Evolutionary conservation across 2,888 invertebrate genomes (phyloP), one percentile per base, ranked within the genome.

Genomic region (Xestobium rufovillosum): DNA sequence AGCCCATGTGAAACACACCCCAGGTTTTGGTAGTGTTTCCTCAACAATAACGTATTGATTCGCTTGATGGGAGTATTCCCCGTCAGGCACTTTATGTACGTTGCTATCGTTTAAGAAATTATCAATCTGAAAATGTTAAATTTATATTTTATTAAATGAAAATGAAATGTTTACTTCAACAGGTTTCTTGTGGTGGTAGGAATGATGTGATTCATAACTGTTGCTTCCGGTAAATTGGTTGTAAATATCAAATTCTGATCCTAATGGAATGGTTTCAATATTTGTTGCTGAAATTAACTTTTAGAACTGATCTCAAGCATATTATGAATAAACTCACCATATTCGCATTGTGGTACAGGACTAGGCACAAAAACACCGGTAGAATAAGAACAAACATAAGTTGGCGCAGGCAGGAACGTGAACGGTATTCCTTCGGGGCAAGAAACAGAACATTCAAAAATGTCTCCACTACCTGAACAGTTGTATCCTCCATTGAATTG

Each of bases 1-100:
- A 14, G 80, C 79, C 90, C 90, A 91, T 2, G 80, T 77, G 36
- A 82, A 75, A 52, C 91, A 91, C 8, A 75, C 71, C 0, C 83
- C 82, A 0, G 80, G 73, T 49, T 73, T 73, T 0, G 82, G 80
- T 4, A 52, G 52, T 14, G 49, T 55, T 16, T 52, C 43, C 36
- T 60, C 52, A 8, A 61, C 44, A 12, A 48, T 40, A n/a, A 50
- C 36, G 14, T 49, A 13, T 14, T 48, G 42, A 34, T 47, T 35
- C 23, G 43, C 44, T 3, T 36, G 31, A 25, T 31, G 26, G 3
- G 36, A 36, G 27, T 41, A 46, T 12, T 37, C 28, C 13, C 31
- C 37, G 2, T 29, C 14, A 2, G 43, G 42, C 2, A 38, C 27
- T 32, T 13, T n/a, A n/a, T 35, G 16, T 23, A 34, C 14, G 30